phyloP scores from a whole-genome alignment of 2,888 invertebrate species.

The Pterostichus niger region DNA sequence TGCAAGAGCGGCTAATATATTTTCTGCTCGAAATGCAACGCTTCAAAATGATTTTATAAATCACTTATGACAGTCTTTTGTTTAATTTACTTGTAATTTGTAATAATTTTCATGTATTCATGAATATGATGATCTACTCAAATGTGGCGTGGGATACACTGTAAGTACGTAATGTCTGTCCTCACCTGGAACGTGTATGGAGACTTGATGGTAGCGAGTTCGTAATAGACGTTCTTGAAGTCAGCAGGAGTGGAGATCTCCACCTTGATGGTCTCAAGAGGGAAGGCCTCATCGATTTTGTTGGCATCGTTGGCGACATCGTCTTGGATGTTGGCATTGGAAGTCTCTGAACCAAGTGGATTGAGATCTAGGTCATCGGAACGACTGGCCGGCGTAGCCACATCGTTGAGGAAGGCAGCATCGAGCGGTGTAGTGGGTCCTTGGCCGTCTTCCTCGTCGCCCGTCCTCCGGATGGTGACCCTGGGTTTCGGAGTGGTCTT shows the following conservation, averaged over 20 bases:
- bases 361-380: constrained; percentile 81
- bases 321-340: constrained; percentile 81
- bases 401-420: constrained; percentile 76
- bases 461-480: constrained; percentile 87
- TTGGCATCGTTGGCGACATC: constrained; percentile 83
- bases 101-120: no score
- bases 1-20: no score
- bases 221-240: constrained; percentile 91
- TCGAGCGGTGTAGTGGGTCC: constrained; percentile 49
- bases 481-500: constrained; percentile 93
- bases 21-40: no score
- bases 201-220: constrained; percentile 93
- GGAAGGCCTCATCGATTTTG: constrained; percentile 81
- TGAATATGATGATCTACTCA: no score
- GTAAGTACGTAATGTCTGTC: no score
- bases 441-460: constrained; percentile 78
- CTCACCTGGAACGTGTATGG: constrained; percentile 92
- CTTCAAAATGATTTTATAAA: no score
- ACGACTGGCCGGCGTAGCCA: constrained; percentile 79
- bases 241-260: constrained; percentile 93
- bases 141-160: no score
- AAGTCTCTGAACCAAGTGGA: constrained; percentile 87
- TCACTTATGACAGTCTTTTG: no score
- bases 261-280: constrained; percentile 90
- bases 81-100: no score